Percentiles rank a stretch among this genome's conserved stretches.
phyloP scores from a whole-genome alignment of 2,113 vertebrate species.

The Talpa occidentalis region DNA sequence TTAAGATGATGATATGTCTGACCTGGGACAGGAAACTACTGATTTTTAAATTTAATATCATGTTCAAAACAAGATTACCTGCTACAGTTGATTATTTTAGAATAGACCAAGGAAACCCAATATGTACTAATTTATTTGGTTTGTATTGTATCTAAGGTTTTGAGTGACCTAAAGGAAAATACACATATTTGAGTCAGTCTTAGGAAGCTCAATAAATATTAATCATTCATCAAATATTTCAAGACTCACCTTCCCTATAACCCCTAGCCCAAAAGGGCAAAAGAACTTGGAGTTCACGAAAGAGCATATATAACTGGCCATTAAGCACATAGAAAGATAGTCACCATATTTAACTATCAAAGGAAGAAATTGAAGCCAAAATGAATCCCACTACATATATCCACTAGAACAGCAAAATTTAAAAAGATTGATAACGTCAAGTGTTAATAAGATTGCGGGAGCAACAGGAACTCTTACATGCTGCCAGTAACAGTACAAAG shows the following conservation, averaged over 20 bases:
- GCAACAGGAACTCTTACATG: neutral
- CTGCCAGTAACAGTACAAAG: neutral
- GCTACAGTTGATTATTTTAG: neutral
- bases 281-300: slow-evolving; percentile 1
- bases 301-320: neutral
- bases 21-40: neutral
- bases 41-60: slow-evolving; percentile 10
- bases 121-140: slow-evolving; percentile 12
- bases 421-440: neutral
- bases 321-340: neutral
- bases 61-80: neutral
- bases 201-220: neutral
- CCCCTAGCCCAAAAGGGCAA: neutral
- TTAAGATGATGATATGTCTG: neutral
- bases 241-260: neutral
- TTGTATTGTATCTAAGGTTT: neutral
- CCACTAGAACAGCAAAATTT: neutral
- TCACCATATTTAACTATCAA: neutral
- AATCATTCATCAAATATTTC: neutral
- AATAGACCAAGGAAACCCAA: neutral
- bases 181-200: neutral
- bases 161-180: neutral
- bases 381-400: neutral
- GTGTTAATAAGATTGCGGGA: neutral
- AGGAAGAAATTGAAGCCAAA: slow-evolving; percentile 29